Conservation (phyloP, 2,797 vertebrate genomes). For the Parauchenoglanis punctatus region DNA sequence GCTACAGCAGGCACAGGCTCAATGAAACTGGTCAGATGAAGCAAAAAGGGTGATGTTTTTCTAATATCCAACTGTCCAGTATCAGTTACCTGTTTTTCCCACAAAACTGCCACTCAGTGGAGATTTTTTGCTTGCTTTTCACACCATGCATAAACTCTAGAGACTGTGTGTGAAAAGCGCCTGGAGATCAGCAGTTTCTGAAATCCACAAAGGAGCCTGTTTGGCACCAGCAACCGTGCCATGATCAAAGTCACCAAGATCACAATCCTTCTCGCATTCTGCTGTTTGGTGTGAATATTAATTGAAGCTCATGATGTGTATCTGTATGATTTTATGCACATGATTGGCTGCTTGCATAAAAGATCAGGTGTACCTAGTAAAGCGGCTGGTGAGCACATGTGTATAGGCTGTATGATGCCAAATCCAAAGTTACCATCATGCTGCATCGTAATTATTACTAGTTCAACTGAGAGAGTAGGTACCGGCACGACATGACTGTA, state of each 20-base stretch:
- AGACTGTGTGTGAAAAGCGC: background rate
- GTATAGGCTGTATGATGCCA: background rate
- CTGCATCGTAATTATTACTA: background rate
- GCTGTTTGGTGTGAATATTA: background rate
- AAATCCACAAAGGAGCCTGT: background rate
- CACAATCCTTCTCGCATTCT: background rate
- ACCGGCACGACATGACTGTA: background rate
- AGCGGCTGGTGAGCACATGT: background rate
- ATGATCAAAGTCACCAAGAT: background rate
- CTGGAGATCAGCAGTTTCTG: background rate
- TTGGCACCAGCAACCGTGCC: background rate
- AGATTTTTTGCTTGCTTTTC: background rate
- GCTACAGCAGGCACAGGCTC: background rate
- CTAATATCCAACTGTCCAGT: background rate
- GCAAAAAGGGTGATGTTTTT: background rate
- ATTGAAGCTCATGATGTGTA: background rate
- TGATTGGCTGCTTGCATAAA: constrained; percentile 8
- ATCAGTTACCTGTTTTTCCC: background rate
- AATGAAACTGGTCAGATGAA: background rate
- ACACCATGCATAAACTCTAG: background rate
- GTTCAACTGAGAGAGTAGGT: background rate
- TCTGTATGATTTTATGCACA: background rate
- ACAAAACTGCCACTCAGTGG: background rate
- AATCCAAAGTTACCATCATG: background rate
- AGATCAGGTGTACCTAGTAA: background rate